phyloP scores from a whole-genome alignment of 1,140 invertebrate genomes.

The Arctopsyche grandis region DNA sequence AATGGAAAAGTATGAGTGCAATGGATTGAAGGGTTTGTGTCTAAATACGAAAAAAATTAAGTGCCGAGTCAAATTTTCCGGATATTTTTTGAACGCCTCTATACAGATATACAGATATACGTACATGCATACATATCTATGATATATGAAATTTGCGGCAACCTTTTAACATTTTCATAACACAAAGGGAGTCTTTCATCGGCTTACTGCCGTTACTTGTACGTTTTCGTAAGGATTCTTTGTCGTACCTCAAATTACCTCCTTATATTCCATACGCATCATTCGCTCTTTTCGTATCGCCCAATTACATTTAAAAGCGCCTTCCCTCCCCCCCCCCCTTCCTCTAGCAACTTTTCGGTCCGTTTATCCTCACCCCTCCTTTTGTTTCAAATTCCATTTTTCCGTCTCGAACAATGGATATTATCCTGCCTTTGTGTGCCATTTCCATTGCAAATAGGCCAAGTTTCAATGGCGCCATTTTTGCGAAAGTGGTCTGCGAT shows the following conservation, averaged over 20 bases:
- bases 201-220: neutral
- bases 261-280: slow-evolving; percentile 30
- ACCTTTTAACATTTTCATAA: slow-evolving; percentile 17
- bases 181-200: slow-evolving; percentile 1
- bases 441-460: slow-evolving; percentile 29
- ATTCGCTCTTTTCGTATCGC: slow-evolving; percentile 27
- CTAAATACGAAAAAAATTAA: too few relatives aligned
- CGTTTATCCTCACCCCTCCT: neutral
- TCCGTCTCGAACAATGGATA: slow-evolving; percentile 19
- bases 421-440: slow-evolving; percentile 1
- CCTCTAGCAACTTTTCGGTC: slow-evolving; percentile 19
- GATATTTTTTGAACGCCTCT: neutral
- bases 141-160: neutral
- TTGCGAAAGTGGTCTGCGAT: neutral
- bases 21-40: too few relatives aligned
- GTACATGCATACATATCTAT: neutral
- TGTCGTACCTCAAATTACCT: slow-evolving; percentile 1
- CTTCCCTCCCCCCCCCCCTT: neutral
- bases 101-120: neutral
- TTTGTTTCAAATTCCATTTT: slow-evolving; percentile 32
- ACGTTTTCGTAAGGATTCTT: too few relatives aligned
- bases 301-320: slow-evolving; percentile 29
- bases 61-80: too few relatives aligned
- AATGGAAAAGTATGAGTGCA: too few relatives aligned
- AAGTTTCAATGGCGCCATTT: slow-evolving; percentile 27